Evolutionary conservation across 2,113 vertebrate genomes (phyloP).

Genomic region (Malurus melanocephalus): DNA sequence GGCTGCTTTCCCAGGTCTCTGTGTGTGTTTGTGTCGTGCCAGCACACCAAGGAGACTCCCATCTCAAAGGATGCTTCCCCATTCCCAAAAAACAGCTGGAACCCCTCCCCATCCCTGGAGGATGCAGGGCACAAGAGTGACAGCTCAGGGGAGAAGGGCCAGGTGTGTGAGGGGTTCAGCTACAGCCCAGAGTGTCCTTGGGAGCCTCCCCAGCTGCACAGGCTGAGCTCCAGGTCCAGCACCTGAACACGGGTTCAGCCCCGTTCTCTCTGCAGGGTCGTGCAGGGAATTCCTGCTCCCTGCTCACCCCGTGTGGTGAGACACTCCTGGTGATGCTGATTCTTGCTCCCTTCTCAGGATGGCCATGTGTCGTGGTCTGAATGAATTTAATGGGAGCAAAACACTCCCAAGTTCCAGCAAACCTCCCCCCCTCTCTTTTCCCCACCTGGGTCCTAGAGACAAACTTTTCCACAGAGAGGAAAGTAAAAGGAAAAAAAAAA

Average conservation of each 20-base stretch:
- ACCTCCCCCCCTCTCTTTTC: too few species aligned
- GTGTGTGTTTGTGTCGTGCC: not conserved
- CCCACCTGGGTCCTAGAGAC: too few species aligned
- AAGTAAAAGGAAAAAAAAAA: too few species aligned
- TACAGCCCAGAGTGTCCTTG: not conserved
- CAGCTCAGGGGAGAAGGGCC: not conserved
- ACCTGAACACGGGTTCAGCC: fast-evolving
- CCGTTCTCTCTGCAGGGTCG: fast-evolving
- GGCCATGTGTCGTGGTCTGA: not conserved
- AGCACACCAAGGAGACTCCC: not conserved
- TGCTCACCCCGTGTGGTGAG: not conserved
- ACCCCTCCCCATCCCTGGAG: not conserved
- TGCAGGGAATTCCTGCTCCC: not conserved
- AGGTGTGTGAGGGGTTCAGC: not conserved
- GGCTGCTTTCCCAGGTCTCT: not conserved
- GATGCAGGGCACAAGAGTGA: not conserved
- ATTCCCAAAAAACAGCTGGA: not conserved
- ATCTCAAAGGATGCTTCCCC: not conserved
- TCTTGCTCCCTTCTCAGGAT: not conserved
- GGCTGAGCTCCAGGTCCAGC: not conserved
- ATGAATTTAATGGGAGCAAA: too few species aligned
- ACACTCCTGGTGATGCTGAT: not conserved
- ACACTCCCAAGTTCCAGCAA: too few species aligned
- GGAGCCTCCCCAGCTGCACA: not conserved
- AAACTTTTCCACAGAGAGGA: too few species aligned